Percentiles rank a stretch among this genome's conserved stretches.
phyloP scores from a whole-genome alignment of 2,888 invertebrate species.

The Apomyelois bistriatella region DNA sequence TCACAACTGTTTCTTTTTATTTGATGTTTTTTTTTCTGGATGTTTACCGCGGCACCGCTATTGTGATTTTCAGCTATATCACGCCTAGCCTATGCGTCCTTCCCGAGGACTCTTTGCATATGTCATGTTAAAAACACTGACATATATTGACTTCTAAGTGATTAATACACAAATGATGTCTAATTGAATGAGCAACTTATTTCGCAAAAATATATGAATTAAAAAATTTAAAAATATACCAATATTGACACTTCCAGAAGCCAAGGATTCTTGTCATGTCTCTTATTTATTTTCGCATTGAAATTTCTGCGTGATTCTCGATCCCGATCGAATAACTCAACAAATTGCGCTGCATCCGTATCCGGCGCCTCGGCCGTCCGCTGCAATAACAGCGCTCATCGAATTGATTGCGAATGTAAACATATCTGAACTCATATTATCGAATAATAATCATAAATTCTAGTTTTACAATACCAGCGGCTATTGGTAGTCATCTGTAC shows the following conservation, averaged over 20 bases:
- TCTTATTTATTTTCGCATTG: conserved; percentile 60
- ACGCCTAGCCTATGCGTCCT: no score
- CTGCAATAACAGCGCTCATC: conserved; percentile 55
- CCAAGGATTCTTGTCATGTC: conserved; percentile 33
- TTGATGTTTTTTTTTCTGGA: no score
- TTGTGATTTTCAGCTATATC: no score
- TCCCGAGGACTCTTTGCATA: no score
- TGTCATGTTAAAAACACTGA: no score
- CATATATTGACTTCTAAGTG: no score
- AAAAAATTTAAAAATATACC: no score
- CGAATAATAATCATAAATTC: conserved; percentile 7
- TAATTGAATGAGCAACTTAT: no score
- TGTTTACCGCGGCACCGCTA: no score
- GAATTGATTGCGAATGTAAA: conserved; percentile 56
- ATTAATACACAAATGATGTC: no score
- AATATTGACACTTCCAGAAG: conserved; percentile 23
- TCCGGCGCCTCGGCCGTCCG: conserved; percentile 44
- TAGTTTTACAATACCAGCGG: conserved; percentile 1
- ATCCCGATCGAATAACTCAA: conserved; percentile 63
- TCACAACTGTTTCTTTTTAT: no score
- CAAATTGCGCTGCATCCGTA: conserved; percentile 66
- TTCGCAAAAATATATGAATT: no score
- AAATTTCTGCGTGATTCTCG: conserved; percentile 58
- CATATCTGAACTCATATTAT: conserved; percentile 12
- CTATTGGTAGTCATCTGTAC: conserved; percentile 20